Base-by-base conservation (phyloP, 1,140 invertebrate genomes). In the Colletes latitarsis region DNA sequence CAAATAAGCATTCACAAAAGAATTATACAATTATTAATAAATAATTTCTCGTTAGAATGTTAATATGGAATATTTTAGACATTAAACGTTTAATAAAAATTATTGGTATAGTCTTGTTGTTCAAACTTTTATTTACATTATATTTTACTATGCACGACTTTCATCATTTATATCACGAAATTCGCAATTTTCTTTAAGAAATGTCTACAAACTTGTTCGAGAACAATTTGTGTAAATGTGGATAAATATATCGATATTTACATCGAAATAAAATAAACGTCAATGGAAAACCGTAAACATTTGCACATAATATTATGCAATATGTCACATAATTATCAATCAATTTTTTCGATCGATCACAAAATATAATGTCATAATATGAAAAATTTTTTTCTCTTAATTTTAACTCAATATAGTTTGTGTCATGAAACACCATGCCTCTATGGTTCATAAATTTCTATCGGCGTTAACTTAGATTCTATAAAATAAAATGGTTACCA, bases 241-340 rank as follows among this genome's bases (percentile, higher is more conserved):
- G 39, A 72, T 64, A 72, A 78, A 72, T 72, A 72, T 75, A 43
- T 66, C 62, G 62, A 75, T 78, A 78, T 78, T 78, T 78, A 78
- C 69, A 78, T 70, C 68, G 46, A 69, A 10, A 39, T 17, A 15
- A 30, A 19, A 17, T 64, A 70, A 71, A 63, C 21, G 5, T 17
- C 14, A 46, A 14, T 57, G 57, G 10, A 64, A 77, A 69, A 62
- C 30, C 17, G 46, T 67, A 19, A 77, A 68, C 64, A 76, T 76
- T 67, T 72, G 57, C 58, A 73, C 6, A 55, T 73, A 73, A 49
- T 17, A 5, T 64, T 72, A 64, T 19, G 17, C 63, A 14, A 46
- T 21, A 64, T 12, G 41, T 63, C 60, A 43, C 14, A 21, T 19
- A 4, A 77, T 43, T 53, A 53, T 21, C 4, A 62, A 62, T 43